Evolutionary conservation across 1,140 invertebrate genomes (phyloP).

Genomic region (Pararge aegeria): DNA sequence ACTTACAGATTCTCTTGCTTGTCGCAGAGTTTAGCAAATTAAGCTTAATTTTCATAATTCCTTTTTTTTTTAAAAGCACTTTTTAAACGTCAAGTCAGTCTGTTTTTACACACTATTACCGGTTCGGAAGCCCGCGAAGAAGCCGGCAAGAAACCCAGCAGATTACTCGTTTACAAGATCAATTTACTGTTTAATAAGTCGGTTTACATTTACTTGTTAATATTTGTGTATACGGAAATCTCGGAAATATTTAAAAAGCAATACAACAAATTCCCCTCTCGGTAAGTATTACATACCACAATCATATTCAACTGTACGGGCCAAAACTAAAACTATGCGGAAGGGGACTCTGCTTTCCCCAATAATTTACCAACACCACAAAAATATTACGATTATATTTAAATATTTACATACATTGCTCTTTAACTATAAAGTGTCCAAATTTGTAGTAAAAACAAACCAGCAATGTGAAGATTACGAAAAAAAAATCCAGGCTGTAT

Average conservation of each 20-base stretch:
- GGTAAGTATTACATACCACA: constrained; percentile 30
- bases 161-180: too few species aligned
- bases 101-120: too few species aligned
- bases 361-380: neutral
- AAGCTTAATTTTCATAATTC: too few species aligned
- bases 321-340: constrained; percentile 65
- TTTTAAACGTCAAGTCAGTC: too few species aligned
- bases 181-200: neutral
- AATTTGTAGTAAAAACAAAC: neutral
- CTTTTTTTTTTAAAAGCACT: too few species aligned
- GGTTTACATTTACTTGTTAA: neutral
- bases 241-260: constrained; percentile 26
- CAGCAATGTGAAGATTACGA: constrained; percentile 25
- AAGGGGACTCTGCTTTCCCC: constrained; percentile 33
- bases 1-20: too few species aligned
- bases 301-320: constrained; percentile 47
- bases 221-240: constrained; percentile 7
- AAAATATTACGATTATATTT: neutral
- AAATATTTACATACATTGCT: constrained; percentile 17
- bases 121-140: too few species aligned
- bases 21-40: too few species aligned
- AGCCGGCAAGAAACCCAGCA: too few species aligned
- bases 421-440: neutral
- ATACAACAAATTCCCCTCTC: constrained; percentile 14
- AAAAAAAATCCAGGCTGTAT: neutral